These are phyloP conservation scores for Camelus bactrianus DNA, from an alignment of 2,113 vertebrate genomes.

Conservation along the genomic window DNA sequence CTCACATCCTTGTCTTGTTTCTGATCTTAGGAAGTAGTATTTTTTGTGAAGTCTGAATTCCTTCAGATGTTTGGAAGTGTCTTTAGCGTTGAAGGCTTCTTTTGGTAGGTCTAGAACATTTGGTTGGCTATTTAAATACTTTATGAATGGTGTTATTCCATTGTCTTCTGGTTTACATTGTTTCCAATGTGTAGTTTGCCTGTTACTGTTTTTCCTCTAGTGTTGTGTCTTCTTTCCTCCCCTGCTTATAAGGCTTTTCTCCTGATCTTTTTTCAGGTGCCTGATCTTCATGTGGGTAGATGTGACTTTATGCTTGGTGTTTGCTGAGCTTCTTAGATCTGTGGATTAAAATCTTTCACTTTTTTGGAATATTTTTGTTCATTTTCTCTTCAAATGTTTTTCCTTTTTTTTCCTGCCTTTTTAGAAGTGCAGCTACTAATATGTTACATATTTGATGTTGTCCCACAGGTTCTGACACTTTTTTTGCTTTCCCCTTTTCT, in stretches of 20 bases:
- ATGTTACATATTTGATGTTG: not conserved
- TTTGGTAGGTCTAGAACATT: constrained; percentile 1
- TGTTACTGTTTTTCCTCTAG: not conserved
- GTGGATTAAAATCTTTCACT: constrained; percentile 38
- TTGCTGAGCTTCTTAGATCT: constrained; percentile 1
- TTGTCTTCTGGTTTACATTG: constrained; percentile 8
- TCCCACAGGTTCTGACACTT: not conserved
- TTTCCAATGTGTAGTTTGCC: not conserved
- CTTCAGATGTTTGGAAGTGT: not conserved
- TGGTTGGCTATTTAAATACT: not conserved
- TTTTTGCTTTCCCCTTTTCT: not conserved
- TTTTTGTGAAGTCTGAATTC: not conserved
- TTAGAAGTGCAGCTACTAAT: not conserved
- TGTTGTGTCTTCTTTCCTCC: not conserved
- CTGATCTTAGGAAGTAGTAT: not conserved
- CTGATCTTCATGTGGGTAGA: not conserved
- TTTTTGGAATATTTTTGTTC: constrained; percentile 38
- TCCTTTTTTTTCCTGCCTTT: not conserved
- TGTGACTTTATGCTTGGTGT: not conserved
- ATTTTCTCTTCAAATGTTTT: constrained; percentile 11
- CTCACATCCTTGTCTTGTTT: not conserved
- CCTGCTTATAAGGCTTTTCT: not conserved
- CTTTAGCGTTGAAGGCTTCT: not conserved
- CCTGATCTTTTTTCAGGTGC: not conserved
- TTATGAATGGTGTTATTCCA: not conserved